phyloP scores from a whole-genome alignment of 23 tunicate genomes.

The Ciona savignyi region DNA sequence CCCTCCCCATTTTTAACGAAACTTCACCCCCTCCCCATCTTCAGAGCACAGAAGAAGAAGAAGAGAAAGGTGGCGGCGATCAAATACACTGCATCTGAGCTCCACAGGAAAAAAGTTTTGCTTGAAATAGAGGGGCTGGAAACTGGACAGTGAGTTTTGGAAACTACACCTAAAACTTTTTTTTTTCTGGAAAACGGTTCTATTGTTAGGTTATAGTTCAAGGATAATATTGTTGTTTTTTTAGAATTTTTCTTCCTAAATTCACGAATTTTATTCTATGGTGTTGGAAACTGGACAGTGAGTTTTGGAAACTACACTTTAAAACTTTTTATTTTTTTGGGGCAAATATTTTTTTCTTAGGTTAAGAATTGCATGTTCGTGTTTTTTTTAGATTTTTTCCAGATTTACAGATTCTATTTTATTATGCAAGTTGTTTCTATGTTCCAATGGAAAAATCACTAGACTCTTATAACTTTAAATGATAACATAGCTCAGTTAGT shows the following conservation, averaged over 20 bases:
- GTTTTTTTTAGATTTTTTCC: not conserved
- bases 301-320: too few relatives aligned
- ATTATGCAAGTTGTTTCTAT: too few relatives aligned
- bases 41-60: slow-evolving; percentile 27
- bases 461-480: too few relatives aligned
- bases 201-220: not conserved
- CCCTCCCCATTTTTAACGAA: too few relatives aligned
- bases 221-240: slow-evolving; percentile 6
- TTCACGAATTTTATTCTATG: too few relatives aligned
- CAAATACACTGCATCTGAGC: slow-evolving; percentile 94
- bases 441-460: too few relatives aligned
- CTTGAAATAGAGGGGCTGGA: slow-evolving; percentile 73
- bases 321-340: too few relatives aligned
- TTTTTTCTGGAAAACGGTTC: too few relatives aligned
- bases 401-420: too few relatives aligned
- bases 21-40: not conserved
- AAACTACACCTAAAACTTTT: too few relatives aligned
- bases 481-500: too few relatives aligned
- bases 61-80: slow-evolving; percentile 55
- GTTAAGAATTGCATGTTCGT: too few relatives aligned
- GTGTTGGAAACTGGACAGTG: slow-evolving; percentile 31
- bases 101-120: slow-evolving; percentile 79
- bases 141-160: slow-evolving; percentile 36
- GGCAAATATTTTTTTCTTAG: not conserved
- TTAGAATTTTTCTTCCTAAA: not conserved